Base-by-base conservation (phyloP, 1,140 invertebrate genomes). In the Papilio dardanus region DNA sequence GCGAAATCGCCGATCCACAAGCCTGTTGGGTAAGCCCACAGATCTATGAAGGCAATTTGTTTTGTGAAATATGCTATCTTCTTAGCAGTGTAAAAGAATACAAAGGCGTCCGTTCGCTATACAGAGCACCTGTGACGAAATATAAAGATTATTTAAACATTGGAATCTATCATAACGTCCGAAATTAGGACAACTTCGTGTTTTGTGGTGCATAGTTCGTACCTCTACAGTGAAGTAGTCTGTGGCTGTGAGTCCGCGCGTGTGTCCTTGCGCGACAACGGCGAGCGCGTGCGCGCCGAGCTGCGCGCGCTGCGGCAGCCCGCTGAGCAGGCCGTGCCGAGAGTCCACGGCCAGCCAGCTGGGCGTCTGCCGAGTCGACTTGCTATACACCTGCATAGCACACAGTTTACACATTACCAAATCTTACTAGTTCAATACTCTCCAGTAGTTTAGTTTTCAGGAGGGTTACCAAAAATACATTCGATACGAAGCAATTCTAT, bases 181-280 rank as follows among this genome's bases (percentile, higher is more conserved):
- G n/a, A n/a, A n/a, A n/a, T n/a, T n/a, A n/a, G n/a, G n/a, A n/a
- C n/a, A n/a, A n/a, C n/a, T n/a, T n/a, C n/a, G n/a, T n/a, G n/a
- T 37, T 37, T 12, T 12, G 10, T 37, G 35, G 16, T 46, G 16
- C 2, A 10, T 37, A 37, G 6, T 37, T 1, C 35, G 5, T 46
- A 93, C 93, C 86, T 94, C 92, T 66, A 94, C 88, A 78, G 92
- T 93, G 74, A 94, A 94, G 16, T 88, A 87, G 76, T 94, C 93
- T 8, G 88, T 91, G 16, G 92, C 92, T 16, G 89, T 92, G 30
- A 91, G 84, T 2, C 92, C 92, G 6, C 83, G 85, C 3, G 86
- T 88, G 42, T 81, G 83, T 1, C 89, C 89, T 67, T 91, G 90
- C 3, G 92, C 93, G 7, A 91, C 91, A 42, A 94, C 92, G 5